These are phyloP conservation scores for Lycodopsis pacificus DNA, from an alignment of 2,797 vertebrate species.

Conservation along the genomic window DNA sequence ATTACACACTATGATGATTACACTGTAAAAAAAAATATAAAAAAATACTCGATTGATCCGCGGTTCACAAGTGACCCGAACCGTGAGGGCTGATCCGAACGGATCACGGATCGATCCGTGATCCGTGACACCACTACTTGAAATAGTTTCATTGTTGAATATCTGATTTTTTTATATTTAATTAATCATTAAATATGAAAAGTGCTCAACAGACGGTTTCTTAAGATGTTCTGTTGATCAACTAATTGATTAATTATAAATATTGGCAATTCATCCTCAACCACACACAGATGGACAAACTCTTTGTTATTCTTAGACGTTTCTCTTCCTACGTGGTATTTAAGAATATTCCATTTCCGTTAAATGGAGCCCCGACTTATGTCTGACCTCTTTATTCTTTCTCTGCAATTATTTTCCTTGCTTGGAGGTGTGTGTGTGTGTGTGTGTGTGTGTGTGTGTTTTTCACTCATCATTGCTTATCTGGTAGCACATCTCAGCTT, in stretches of 20 bases:
- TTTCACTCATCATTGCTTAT: constrained; percentile 37
- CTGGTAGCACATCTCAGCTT: constrained; percentile 23
- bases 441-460: not conserved
- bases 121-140: too few species aligned
- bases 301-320: not conserved
- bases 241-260: not conserved
- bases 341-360: constrained; percentile 16
- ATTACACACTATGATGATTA: too few species aligned
- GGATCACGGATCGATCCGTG: too few species aligned
- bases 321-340: not conserved
- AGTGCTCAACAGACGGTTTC: not conserved
- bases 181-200: not conserved
- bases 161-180: not conserved
- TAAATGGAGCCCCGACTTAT: constrained; percentile 38
- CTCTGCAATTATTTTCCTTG: constrained; percentile 30
- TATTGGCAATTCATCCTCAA: not conserved
- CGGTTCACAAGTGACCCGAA: too few species aligned
- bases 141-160: not conserved
- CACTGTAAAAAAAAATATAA: too few species aligned
- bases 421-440: constrained; percentile 12
- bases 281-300: not conserved
- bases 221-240: not conserved
- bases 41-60: too few species aligned
- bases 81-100: too few species aligned
- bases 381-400: constrained; percentile 45